A percentile compares a stretch with the other conserved stretches of the same genome.
Evolutionary conservation across 2,113 vertebrate genomes (phyloP).

Genomic region (Azemiops feae): DNA sequence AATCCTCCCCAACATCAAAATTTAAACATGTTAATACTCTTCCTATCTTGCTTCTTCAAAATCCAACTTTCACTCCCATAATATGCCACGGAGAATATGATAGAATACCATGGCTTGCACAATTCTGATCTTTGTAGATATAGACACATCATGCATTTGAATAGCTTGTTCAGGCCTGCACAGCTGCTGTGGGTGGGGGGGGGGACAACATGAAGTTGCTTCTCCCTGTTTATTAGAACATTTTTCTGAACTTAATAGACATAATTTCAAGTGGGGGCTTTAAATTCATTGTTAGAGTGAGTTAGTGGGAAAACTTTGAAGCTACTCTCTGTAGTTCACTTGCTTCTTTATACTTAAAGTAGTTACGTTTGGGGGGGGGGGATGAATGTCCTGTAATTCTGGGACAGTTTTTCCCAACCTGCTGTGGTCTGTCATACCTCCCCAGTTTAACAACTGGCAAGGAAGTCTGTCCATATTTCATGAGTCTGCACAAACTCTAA

Average conservation of each 20-base stretch:
- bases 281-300: neutral
- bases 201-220: neutral
- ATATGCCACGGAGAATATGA: neutral
- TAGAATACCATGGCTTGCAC: neutral
- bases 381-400: neutral
- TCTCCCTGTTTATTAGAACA: neutral
- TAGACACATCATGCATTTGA: neutral
- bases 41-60: neutral
- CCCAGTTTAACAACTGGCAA: neutral
- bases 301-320: neutral
- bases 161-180: neutral
- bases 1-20: neutral
- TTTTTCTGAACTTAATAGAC: neutral
- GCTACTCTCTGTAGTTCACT: neutral
- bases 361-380: neutral
- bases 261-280: neutral
- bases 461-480: neutral
- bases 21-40: neutral
- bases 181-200: neutral
- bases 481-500: neutral
- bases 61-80: neutral
- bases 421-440: neutral
- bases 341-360: neutral
- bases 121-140: neutral
- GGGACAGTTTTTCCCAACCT: neutral